Evolutionary conservation across 2,888 invertebrate genomes (phyloP), one percentile per base, ranked within the genome.

Genomic region (Scrobipalpa costella): DNA sequence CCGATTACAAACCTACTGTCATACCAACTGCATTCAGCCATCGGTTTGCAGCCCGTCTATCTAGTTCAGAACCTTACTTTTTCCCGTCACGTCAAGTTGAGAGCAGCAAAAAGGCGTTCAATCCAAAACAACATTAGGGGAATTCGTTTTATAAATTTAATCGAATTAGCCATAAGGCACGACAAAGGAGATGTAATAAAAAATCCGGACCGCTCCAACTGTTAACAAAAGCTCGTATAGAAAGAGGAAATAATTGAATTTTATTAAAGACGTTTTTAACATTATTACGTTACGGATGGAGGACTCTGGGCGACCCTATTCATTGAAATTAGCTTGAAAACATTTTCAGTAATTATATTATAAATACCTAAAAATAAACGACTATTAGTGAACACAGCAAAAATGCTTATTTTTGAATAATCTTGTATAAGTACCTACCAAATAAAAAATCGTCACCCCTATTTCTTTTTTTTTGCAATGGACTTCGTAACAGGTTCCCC

Each of bases 231-330:
- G 71, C 27, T 58, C 59, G 62, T 58, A 44, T 62, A 71, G 73
- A 75, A 71, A 71, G 71, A 73, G 71, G 65, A 71, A 67, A 81
- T 81, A 82, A 82, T 81, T 81, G 78, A 80, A 81, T 82, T 83
- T 78, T 79, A 77, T 75, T 78, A 74, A 69, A 70, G 72, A 72
- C 73, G 73, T 76, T 52, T 52, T 52, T 73, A 74, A 72, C 75
- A 71, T 76, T 78, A 80, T 80, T 80, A 77, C 73, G 75, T 76
- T 78, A 75, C 68, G 78, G 77, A 71, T 21, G 13, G 11, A 52
- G 21, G 21, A 21, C 67, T 72, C 70, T 68, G 74, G 72, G 75
- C 7, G 44, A 15, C 5, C 15, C 3, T n/a, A n/a, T 44, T 44
- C n/a, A n/a, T 15, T 19, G 21, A 8, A 50, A 17, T 17, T 9